Evolutionary conservation across 30 jellyfish, hydroid and myxozoan genomes (phyloP).

Genomic region (Aurelia aurita): DNA sequence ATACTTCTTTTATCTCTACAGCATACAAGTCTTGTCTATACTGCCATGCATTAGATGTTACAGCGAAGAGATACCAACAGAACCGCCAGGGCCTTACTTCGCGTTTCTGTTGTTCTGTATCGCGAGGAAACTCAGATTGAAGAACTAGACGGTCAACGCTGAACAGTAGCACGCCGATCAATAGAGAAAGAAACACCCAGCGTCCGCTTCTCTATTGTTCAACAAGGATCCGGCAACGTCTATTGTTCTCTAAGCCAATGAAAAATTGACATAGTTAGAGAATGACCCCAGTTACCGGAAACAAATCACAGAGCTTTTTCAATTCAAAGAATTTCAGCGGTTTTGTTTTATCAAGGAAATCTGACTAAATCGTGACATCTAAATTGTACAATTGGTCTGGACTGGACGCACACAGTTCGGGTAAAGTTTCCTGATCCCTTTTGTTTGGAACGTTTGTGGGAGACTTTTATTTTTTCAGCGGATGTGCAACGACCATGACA

Average conservation of each 20-base stretch:
- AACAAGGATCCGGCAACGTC: slow-evolving; percentile 40
- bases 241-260: slow-evolving; percentile 37
- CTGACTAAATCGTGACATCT: too few species aligned
- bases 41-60: background rate
- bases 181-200: slow-evolving; percentile 70
- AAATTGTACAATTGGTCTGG: too few species aligned
- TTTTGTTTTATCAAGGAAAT: too few species aligned
- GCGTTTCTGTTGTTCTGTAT: slow-evolving; percentile 54
- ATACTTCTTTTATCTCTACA: background rate
- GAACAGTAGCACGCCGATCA: slow-evolving; percentile 66
- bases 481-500: background rate
- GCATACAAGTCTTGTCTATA: background rate
- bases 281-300: slow-evolving; percentile 52
- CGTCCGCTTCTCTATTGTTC: slow-evolving; percentile 65
- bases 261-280: background rate
- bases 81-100: slow-evolving; percentile 37
- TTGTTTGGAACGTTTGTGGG: background rate
- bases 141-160: slow-evolving; percentile 11
- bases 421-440: background rate
- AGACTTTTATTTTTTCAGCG: too few species aligned
- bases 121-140: slow-evolving; percentile 67
- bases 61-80: slow-evolving; percentile 8
- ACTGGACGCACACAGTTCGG: too few species aligned
- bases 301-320: background rate
- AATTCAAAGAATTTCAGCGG: background rate